Evolutionary conservation across 2,113 vertebrate species (phyloP), one percentile per base, ranked within the genome.

Genomic region (Glaucidium brasilianum): DNA sequence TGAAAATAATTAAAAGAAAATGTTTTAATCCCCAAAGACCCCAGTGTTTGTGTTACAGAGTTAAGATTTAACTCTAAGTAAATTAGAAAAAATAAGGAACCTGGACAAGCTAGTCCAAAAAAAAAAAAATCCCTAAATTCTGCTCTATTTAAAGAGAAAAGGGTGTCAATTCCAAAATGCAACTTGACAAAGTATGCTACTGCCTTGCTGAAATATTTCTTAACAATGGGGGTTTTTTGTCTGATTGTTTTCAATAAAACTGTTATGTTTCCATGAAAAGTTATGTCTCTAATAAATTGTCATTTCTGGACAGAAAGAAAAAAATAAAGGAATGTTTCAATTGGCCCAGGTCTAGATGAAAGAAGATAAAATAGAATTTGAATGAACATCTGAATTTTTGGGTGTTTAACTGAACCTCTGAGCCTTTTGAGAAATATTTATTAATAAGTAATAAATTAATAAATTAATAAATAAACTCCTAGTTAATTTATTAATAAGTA

Each of bases 1-100:
- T 72, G 30, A 85, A 85, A 96, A 94, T 93, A 93, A 94, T 96
- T 87, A 74, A 94, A 94, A 93, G 63, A 92, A 94, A 97, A 77
- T 41, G 77, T 64, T 80, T 9, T 83, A 92, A 83, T 94, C 88
- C 79, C 75, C 5, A 35, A 76, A 93, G 82, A 60, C 30, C 10
- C 19, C 19, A 29, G 6, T 76, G 91, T 90, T 83, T 93, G 5
- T 68, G 27, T 85, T 93, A 82, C 58, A 73, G 23, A 78, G 39
- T 73, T 35, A 86, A 93, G 69, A 58, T 58, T 73, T 92, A 75
- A 79, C 82, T 82, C 35, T 45, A 39, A 39, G 9, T 72, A 88
- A 76, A 88, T 79, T 76, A 68, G 23, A 73, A 90, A 92, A 47
- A 6, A 79, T 12, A 93, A 68, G 82, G 21, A 90, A 73, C 21